Conservation (phyloP, 2,797 vertebrate species). For the Rhinogobio ventralis region DNA sequence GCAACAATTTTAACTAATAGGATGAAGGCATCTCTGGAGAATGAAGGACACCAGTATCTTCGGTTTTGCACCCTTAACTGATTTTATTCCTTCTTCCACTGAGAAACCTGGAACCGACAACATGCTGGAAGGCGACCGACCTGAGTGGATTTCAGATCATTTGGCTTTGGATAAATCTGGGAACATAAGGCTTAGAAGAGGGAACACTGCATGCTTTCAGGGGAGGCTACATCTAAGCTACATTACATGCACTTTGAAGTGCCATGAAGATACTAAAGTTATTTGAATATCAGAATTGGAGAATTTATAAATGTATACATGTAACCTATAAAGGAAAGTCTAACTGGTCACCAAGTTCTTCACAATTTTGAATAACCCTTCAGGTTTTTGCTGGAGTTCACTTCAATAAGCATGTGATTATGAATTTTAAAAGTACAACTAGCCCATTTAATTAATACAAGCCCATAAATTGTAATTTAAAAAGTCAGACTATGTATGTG, state of each 20-base stretch:
- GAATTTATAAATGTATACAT: not conserved
- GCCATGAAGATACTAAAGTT: not conserved
- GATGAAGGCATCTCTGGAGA: not conserved
- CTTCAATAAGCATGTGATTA: not conserved
- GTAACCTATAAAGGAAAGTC: not conserved
- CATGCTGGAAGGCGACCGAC: not conserved
- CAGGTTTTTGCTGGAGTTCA: not conserved
- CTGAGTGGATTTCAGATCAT: slow-evolving; percentile 26
- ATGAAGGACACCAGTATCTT: not conserved
- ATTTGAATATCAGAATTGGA: not conserved
- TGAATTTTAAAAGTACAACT: not conserved
- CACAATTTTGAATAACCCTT: not conserved
- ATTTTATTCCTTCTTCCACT: not conserved
- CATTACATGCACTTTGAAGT: not conserved
- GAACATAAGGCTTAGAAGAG: slow-evolving; percentile 21
- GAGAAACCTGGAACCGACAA: slow-evolving; percentile 1
- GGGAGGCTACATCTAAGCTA: not conserved
- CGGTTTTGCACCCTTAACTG: too few relatives aligned
- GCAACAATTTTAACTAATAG: not conserved
- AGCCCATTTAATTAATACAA: not conserved
- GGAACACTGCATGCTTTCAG: not conserved
- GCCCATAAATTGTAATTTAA: not conserved
- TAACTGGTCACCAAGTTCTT: not conserved
- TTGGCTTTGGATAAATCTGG: slow-evolving; percentile 39
- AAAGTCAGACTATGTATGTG: not conserved